Conservation (phyloP, 2,888 invertebrate genomes). For the Notodromas monacha region DNA sequence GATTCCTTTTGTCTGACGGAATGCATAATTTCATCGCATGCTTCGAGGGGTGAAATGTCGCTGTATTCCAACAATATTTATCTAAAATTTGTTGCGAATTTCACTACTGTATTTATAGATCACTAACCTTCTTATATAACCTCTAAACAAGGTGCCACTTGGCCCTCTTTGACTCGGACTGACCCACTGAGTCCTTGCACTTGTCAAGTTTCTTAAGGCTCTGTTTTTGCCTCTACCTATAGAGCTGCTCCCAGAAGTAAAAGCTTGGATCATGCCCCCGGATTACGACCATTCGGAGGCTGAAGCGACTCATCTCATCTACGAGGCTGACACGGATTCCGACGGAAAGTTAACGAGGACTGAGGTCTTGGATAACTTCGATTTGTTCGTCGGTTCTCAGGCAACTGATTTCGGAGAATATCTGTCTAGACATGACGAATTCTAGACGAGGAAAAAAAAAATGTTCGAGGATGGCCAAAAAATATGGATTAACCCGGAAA, state of each 20-base stretch:
- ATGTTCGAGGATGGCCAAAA: no score
- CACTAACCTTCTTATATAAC: no score
- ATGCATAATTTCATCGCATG: no score
- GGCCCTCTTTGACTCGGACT: not conserved
- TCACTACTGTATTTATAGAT: no score
- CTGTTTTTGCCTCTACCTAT: no score
- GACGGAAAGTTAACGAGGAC: conserved; percentile 60
- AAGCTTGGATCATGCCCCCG: conserved; percentile 70
- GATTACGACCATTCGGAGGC: conserved; percentile 92
- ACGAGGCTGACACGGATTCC: conserved; percentile 64
- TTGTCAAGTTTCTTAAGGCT: not conserved
- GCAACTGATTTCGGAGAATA: conserved; percentile 97
- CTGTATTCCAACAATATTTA: no score
- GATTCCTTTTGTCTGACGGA: no score
- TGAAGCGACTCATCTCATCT: conserved; percentile 74
- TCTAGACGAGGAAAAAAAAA: conserved; percentile 29
- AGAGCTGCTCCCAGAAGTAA: conserved; percentile 20
- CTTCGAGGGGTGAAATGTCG: no score
- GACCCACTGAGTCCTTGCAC: not conserved
- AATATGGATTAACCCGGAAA: no score
- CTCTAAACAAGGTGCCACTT: no score
- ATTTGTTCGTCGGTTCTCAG: conserved; percentile 89
- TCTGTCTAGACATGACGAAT: conserved; percentile 72
- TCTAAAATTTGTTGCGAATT: no score
- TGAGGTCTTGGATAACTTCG: conserved; percentile 75